Conservation (phyloP, 2,888 invertebrate genomes). For the Megalurothrips usitatus region DNA sequence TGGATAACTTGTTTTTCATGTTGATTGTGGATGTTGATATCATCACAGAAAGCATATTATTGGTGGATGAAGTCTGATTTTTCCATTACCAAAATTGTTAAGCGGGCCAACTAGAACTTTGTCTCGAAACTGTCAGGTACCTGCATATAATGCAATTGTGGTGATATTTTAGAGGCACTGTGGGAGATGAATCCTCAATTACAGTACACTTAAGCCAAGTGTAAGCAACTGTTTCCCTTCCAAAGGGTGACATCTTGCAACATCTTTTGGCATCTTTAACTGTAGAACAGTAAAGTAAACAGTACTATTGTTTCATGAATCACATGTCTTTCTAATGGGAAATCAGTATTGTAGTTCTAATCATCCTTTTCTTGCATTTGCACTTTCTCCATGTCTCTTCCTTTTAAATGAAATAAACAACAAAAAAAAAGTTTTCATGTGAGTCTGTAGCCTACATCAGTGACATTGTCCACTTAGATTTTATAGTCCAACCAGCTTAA, state of each 20-base stretch:
- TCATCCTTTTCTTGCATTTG: background rate
- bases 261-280: background rate
- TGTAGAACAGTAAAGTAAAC: background rate
- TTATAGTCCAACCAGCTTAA: background rate
- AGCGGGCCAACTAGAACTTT: background rate
- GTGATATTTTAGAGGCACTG: slow-evolving; percentile 6
- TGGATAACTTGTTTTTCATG: slow-evolving; percentile 17
- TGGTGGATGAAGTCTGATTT: slow-evolving; percentile 17
- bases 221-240: background rate
- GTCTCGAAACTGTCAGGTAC: background rate
- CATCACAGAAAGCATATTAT: background rate
- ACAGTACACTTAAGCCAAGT: background rate
- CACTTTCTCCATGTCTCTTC: background rate
- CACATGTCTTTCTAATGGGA: background rate
- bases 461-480: background rate
- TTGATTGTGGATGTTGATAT: slow-evolving; percentile 6
- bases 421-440: too few species aligned
- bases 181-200: background rate
- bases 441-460: background rate
- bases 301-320: background rate
- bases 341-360: slow-evolving; percentile 23
- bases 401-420: background rate
- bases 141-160: background rate
- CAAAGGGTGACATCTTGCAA: background rate
- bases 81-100: background rate